Evolutionary conservation across 2,797 vertebrate genomes (phyloP), one percentile per base, ranked within the genome.

Genomic region (Tiaroga cobitis): DNA sequence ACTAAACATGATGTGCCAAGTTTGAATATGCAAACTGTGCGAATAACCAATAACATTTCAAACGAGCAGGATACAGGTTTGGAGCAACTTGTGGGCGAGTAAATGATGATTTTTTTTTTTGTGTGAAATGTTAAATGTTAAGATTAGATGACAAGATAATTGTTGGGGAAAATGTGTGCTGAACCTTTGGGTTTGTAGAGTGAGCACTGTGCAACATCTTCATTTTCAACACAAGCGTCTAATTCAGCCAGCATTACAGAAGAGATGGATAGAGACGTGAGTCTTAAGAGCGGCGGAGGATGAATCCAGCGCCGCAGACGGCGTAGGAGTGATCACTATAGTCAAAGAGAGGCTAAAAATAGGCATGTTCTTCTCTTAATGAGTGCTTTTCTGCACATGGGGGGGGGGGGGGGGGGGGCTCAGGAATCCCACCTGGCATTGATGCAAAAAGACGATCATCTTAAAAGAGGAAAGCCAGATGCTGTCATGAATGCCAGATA

Each of bases 311-410:
- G 8, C 46, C 51, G 34, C 73, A 65, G 63, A 67, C 51, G 16
- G 59, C 76, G 87, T 88, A 84, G 83, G 85, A 82, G 87, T 87
- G 54, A 86, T 74, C 78, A 46, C 80, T 46, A 15, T n/a, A 86
- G 81, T 69, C 56, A 72, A 41, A 67, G 72, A 85, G 46, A 43
- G 43, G 5, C 68, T 81, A 82, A 86, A 86, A 72, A 75, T 76
- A 87, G 39, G 49, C 32, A 24, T 21, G 21, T 29, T 73, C 84
- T 54, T 49, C 69, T 54, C 10, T 73, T 80, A 79, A 85, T 74
- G 65, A 85, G 82, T 8, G 59, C 56, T 75, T 65, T 83, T 19
- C 19, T n/a, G 56, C 70, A 41, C 68, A 82, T 32, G 11, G 26
- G 26, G 15, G 43, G n/a, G n/a, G n/a, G n/a, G n/a, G n/a, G n/a